These are phyloP conservation scores for Melanotaenia duboulayi DNA, from an alignment of 2,113 vertebrate species.

Conservation along the genomic window DNA sequence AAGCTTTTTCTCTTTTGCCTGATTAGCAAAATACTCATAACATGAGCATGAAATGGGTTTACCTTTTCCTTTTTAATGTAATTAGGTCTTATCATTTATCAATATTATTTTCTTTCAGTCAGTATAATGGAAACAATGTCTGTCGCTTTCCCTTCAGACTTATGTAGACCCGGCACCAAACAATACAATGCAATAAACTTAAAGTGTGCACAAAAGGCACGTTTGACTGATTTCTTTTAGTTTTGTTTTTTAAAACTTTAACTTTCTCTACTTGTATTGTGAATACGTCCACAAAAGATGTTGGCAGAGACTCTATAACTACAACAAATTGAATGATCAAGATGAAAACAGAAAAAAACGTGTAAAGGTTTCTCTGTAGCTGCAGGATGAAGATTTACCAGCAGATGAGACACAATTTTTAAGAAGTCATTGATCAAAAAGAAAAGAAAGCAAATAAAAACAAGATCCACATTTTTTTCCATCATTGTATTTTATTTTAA, in stretches of 20 bases:
- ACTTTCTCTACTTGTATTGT: neutral
- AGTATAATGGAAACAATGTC: neutral
- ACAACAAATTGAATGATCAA: neutral
- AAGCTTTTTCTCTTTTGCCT: neutral
- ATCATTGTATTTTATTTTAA: conserved; percentile 61
- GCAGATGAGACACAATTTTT: conserved; percentile 65
- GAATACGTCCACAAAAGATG: neutral
- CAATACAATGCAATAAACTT: neutral
- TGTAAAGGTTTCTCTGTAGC: conserved; percentile 10
- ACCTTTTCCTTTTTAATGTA: neutral
- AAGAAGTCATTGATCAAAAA: conserved; percentile 79
- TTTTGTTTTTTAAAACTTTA: neutral
- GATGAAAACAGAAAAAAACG: neutral
- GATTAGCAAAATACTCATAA: conserved; percentile 1
- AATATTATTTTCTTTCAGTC: no score
- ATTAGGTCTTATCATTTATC: no score
- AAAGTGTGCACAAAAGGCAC: neutral
- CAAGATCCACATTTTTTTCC: conserved; percentile 70
- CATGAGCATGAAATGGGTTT: neutral
- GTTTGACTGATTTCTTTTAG: neutral
- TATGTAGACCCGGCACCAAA: neutral
- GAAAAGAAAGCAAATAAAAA: conserved; percentile 70
- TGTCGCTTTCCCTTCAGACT: conserved; percentile 2
- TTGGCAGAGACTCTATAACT: neutral
- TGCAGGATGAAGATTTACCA: conserved; percentile 17